phyloP scores from a whole-genome alignment of 2,797 vertebrate species.

The Enteromius mattozi region DNA sequence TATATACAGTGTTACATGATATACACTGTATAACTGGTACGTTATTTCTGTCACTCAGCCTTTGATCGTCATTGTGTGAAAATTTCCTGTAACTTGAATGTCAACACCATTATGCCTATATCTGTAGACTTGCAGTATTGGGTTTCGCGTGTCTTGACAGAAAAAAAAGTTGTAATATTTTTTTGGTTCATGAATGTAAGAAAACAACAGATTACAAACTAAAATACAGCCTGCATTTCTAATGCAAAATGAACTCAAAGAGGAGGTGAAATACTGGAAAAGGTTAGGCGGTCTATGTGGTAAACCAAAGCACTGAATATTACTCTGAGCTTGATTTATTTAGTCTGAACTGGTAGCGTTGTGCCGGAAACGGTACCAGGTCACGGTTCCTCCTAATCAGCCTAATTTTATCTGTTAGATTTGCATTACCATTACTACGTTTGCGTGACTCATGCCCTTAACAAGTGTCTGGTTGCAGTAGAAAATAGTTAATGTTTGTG shows the following conservation, averaged over 20 bases:
- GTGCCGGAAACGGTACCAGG: neutral
- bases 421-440: neutral
- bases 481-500: neutral
- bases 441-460: neutral
- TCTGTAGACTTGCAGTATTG: neutral
- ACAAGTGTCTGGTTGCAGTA: neutral
- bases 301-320: neutral
- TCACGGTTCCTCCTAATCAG: neutral
- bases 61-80: slow-evolving; percentile 1
- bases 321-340: neutral
- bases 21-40: neutral
- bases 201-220: neutral
- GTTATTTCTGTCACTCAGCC: neutral
- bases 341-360: neutral
- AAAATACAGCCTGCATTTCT: neutral
- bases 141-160: neutral
- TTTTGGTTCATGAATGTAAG: neutral
- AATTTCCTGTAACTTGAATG: slow-evolving; percentile 9
- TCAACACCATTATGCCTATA: neutral
- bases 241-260: neutral
- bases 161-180: neutral
- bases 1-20: neutral
- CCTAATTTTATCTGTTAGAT: neutral
- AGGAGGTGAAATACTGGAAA: neutral
- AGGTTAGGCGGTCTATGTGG: neutral